phyloP scores from a whole-genome alignment of 1,140 invertebrate species.

The Physella acuta region DNA sequence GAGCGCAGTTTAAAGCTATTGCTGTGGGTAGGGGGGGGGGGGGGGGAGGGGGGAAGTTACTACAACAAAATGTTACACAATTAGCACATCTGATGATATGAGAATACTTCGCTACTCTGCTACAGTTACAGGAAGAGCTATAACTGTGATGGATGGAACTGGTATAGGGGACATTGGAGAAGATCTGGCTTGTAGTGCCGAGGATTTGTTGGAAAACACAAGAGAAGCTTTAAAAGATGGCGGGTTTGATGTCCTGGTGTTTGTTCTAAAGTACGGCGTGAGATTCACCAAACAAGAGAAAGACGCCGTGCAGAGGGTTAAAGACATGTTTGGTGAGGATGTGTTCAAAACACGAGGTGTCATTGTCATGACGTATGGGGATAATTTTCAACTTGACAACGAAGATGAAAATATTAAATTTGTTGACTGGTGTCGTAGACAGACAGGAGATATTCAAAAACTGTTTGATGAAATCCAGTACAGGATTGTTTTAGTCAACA shows the following conservation, averaged over 20 bases:
- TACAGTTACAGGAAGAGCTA: background rate
- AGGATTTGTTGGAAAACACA: background rate
- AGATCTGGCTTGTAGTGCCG: too few relatives aligned
- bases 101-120: too few relatives aligned
- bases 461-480: background rate
- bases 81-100: too few relatives aligned
- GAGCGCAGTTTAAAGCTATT: too few relatives aligned
- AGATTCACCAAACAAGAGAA: conserved; percentile 1
- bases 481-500: background rate
- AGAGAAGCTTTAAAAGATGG: background rate
- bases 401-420: background rate
- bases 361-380: conserved; percentile 11
- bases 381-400: too few relatives aligned
- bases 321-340: background rate
- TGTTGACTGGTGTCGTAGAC: background rate
- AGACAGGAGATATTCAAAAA: background rate
- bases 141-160: background rate
- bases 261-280: conserved; percentile 1
- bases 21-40: too few relatives aligned
- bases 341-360: conserved; percentile 4
- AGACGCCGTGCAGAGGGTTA: background rate
- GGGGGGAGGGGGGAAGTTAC: too few relatives aligned
- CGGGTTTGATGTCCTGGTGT: background rate
- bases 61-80: too few relatives aligned
- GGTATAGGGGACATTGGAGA: background rate